phyloP scores from a whole-genome alignment of 2,113 vertebrate species.

The Fregetta grallaria region DNA sequence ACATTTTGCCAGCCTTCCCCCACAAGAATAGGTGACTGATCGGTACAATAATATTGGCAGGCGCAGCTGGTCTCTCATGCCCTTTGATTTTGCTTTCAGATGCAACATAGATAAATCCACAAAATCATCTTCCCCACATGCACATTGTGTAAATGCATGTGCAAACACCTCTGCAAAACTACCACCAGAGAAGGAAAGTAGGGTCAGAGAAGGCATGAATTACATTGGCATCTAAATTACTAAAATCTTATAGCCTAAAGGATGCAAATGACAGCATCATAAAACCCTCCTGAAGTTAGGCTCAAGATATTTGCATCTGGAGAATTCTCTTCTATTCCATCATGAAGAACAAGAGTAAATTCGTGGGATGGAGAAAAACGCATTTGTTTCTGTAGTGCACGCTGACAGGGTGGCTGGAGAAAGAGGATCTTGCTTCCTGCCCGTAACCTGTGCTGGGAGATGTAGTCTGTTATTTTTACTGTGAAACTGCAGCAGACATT shows the following conservation, averaged over 20 bases:
- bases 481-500: neutral
- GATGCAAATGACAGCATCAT: neutral
- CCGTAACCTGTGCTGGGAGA: neutral
- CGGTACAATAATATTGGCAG: neutral
- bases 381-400: neutral
- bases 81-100: neutral
- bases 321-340: neutral
- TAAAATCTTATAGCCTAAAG: neutral
- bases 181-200: neutral
- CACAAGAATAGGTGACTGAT: rapidly evolving
- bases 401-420: neutral
- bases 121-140: rapidly evolving
- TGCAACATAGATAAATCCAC: neutral
- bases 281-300: neutral
- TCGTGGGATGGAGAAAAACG: neutral
- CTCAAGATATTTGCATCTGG: neutral
- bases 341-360: neutral
- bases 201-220: neutral
- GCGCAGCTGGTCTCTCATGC: neutral
- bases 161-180: neutral
- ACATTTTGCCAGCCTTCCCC: neutral
- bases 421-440: neutral
- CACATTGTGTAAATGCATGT: no score
- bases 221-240: neutral
- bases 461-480: neutral